These are phyloP conservation scores for Hippopotamyrus pictus DNA, from an alignment of 2,797 vertebrate genomes.

Conservation along the genomic window DNA sequence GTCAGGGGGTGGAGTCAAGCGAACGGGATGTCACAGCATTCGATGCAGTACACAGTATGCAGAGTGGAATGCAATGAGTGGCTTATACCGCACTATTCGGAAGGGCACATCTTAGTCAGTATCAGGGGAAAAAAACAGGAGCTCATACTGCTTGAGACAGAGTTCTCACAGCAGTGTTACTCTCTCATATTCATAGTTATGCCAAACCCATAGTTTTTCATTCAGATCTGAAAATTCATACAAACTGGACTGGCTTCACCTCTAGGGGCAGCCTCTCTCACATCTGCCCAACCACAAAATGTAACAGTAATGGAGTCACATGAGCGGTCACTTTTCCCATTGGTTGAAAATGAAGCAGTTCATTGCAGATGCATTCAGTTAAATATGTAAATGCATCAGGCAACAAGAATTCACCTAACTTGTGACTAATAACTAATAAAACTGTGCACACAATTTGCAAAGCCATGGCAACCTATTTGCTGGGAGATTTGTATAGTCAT, in stretches of 20 bases:
- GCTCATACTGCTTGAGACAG: neutral
- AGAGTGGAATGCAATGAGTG: neutral
- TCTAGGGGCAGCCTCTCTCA: neutral
- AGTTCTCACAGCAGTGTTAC: neutral
- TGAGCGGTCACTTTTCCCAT: neutral
- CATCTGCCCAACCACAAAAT: neutral
- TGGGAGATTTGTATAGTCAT: neutral
- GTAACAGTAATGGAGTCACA: neutral
- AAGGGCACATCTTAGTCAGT: neutral
- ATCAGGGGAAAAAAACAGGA: neutral
- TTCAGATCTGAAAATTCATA: neutral
- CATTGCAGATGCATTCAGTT: neutral
- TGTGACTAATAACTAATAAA: neutral
- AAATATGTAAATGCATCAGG: neutral
- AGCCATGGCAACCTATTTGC: neutral
- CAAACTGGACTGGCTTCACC: neutral
- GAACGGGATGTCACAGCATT: neutral
- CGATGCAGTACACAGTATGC: neutral
- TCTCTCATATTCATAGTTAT: neutral
- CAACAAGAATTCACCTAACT: neutral
- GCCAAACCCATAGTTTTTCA: neutral
- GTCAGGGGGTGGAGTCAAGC: neutral
- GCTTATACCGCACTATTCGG: neutral
- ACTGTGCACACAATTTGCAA: neutral
- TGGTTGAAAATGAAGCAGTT: neutral